Conservation (phyloP, 2,113 vertebrate genomes). For the Osmerus mordax region DNA sequence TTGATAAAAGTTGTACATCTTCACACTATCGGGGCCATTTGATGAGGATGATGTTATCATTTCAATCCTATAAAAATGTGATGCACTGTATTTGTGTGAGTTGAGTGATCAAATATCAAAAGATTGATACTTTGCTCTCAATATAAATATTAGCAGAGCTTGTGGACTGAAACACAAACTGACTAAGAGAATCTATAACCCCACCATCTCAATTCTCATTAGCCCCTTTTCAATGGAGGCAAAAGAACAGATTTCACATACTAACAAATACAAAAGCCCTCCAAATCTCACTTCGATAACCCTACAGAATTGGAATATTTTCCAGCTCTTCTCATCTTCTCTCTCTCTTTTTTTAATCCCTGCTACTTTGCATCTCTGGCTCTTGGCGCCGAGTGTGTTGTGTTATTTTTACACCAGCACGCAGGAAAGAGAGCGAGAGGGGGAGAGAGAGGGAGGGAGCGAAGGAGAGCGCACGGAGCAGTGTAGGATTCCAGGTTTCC, state of each 20-base stretch:
- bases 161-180: neutral
- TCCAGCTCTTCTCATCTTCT: slow-evolving; percentile 51
- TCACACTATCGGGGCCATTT: too few species aligned
- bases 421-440: slow-evolving; percentile 68
- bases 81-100: too few species aligned
- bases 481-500: slow-evolving; percentile 96
- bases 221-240: neutral
- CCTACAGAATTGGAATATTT: slow-evolving; percentile 58
- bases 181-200: too few species aligned
- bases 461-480: slow-evolving; percentile 67
- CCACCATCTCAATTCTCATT: neutral
- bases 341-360: slow-evolving; percentile 64
- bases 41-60: too few species aligned
- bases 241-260: neutral
- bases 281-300: slow-evolving; percentile 60
- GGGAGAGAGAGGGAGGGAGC: slow-evolving; percentile 32
- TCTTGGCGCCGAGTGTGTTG: slow-evolving; percentile 86
- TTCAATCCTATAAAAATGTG: too few species aligned
- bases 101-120: too few species aligned
- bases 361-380: slow-evolving; percentile 83
- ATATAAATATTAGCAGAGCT: too few species aligned
- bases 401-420: slow-evolving; percentile 96
- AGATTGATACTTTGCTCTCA: too few species aligned
- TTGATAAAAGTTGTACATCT: too few species aligned
- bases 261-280: slow-evolving; percentile 50